These are phyloP conservation scores for Phrynocephalus forsythii DNA, from an alignment of 2,797 vertebrate species.

Conservation along the genomic window DNA sequence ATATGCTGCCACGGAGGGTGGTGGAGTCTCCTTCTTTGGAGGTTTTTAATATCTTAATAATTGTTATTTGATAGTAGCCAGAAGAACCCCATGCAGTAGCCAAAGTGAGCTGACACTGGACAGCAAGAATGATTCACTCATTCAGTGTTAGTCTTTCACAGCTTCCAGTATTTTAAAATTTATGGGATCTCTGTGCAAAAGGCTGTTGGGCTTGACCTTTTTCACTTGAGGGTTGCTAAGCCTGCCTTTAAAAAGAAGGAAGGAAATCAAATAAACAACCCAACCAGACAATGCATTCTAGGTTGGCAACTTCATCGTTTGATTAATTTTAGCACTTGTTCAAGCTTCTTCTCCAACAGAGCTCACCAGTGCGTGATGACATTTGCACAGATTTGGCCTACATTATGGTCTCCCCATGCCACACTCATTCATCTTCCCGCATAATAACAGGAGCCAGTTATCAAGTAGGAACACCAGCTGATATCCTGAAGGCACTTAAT, in stretches of 20 bases:
- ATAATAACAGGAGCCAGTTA: not conserved
- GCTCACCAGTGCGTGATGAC: not conserved
- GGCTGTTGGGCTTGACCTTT: slow-evolving; percentile 24
- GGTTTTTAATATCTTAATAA: not conserved
- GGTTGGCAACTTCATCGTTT: not conserved
- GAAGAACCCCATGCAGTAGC: slow-evolving; percentile 15
- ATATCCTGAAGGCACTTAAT: not conserved
- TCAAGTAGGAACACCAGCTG: not conserved
- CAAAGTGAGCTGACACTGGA: not conserved
- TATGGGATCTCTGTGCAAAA: not conserved
- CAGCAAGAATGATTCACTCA: slow-evolving; percentile 10
- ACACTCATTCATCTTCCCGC: not conserved
- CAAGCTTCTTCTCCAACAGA: not conserved
- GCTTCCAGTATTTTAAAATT: slow-evolving; percentile 19
- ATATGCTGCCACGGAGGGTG: too few species aligned
- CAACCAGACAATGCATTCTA: not conserved
- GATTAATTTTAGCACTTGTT: slow-evolving; percentile 13
- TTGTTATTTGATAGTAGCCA: not conserved
- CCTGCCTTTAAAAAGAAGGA: not conserved
- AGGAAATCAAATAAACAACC: not conserved
- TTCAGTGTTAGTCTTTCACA: slow-evolving; percentile 1
- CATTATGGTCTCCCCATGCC: not conserved
- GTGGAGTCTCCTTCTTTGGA: too few species aligned
- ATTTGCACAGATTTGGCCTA: not conserved
- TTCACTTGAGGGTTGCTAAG: not conserved